A percentile compares a stretch with the other conserved stretches of the same genome.
These are phyloP conservation scores for Turnix velox DNA, from an alignment of 2,113 vertebrate genomes.

Conservation along the genomic window DNA sequence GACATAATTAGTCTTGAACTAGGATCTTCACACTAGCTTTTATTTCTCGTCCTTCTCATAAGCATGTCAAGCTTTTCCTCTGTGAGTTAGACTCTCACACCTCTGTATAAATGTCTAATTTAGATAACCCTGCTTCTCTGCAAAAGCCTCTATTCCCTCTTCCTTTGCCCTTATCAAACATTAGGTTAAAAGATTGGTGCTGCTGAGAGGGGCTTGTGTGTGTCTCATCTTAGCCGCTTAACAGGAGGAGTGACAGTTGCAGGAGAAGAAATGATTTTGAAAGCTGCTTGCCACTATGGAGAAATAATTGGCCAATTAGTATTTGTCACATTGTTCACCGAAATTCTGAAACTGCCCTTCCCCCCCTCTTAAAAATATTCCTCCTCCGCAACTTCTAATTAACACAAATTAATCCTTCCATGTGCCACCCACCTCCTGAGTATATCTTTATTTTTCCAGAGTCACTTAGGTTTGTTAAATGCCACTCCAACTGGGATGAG, in stretches of 20 bases:
- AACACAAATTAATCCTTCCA: slow-evolving; percentile 47
- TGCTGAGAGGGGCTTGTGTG: not conserved
- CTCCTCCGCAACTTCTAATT: slow-evolving; percentile 43
- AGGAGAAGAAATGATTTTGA: not conserved
- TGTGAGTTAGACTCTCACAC: not conserved
- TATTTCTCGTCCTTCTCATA: not conserved
- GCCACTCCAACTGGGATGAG: slow-evolving; percentile 23
- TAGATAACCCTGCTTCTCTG: not conserved
- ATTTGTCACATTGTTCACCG: slow-evolving; percentile 44
- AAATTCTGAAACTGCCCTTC: slow-evolving; percentile 13
- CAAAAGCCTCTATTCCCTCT: not conserved
- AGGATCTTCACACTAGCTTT: not conserved
- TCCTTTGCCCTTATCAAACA: not conserved
- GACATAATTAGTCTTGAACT: not conserved
- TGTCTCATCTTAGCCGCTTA: not conserved
- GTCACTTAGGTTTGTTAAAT: slow-evolving; percentile 36
- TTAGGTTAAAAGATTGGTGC: not conserved
- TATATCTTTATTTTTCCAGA: slow-evolving; percentile 24
- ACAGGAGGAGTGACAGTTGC: slow-evolving; percentile 40
- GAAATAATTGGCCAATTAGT: slow-evolving; percentile 54
- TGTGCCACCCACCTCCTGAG: slow-evolving; percentile 38
- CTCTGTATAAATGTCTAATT: not conserved
- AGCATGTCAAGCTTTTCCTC: not conserved
- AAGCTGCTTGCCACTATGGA: not conserved
- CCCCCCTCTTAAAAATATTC: slow-evolving; percentile 24